These are phyloP conservation scores for Andrena bicolor DNA, from an alignment of 2,888 invertebrate species.

Conservation along the genomic window DNA sequence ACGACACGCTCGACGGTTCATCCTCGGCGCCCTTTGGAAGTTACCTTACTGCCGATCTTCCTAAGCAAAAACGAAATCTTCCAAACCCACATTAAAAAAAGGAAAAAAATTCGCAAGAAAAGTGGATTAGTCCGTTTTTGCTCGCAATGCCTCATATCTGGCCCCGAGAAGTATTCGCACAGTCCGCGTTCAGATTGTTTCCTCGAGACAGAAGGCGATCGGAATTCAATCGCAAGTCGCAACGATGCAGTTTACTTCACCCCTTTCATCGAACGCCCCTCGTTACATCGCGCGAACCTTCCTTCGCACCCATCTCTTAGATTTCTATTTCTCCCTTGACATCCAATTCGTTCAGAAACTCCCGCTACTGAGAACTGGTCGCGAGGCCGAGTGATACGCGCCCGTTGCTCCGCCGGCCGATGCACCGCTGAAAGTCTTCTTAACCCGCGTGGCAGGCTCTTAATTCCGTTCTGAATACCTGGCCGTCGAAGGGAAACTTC, in stretches of 20 bases:
- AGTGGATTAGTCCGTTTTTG: too few relatives aligned
- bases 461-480: conserved; percentile 64
- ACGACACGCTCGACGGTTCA: not conserved
- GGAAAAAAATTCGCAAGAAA: too few relatives aligned
- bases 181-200: not conserved
- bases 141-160: too few relatives aligned
- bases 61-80: not conserved
- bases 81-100: too few relatives aligned
- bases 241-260: not conserved
- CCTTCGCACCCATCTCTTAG: not conserved
- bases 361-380: not conserved
- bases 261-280: not conserved
- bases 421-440: conserved; percentile 32
- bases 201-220: not conserved
- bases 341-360: not conserved
- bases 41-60: conserved; percentile 28
- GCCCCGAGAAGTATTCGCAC: not conserved
- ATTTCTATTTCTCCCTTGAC: not conserved
- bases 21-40: conserved; percentile 20
- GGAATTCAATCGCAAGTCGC: not conserved
- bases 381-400: not conserved
- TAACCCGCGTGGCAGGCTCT: conserved; percentile 28
- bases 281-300: not conserved
- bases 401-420: too few relatives aligned
- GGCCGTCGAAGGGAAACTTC: conserved; percentile 57